Percentiles rank a stretch among this genome's conserved stretches.
Conservation (phyloP, 2,888 invertebrate genomes). For the Agonum fuliginosum region DNA sequence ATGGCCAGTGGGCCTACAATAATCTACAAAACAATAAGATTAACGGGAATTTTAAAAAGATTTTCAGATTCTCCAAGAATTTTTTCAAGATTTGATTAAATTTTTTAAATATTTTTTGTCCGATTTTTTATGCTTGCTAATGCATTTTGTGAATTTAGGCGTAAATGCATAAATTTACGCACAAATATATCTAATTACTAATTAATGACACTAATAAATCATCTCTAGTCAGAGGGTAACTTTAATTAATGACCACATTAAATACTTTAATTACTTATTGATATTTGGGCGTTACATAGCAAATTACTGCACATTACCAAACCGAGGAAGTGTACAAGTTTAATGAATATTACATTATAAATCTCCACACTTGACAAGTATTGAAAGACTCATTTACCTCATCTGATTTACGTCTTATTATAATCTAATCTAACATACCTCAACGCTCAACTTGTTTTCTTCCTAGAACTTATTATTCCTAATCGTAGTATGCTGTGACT, state of each 20-base stretch:
- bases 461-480: slow-evolving; percentile 12
- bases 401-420: not conserved
- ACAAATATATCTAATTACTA: not conserved
- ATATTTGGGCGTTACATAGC: not conserved
- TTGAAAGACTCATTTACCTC: not conserved
- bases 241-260: not conserved
- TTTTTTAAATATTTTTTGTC: too few species aligned
- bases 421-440: slow-evolving; percentile 3
- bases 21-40: too few species aligned
- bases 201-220: not conserved
- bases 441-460: not conserved
- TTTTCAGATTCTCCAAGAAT: too few species aligned
- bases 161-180: too few species aligned
- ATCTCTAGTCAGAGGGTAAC: not conserved
- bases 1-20: too few species aligned
- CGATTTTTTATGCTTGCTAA: too few species aligned
- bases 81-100: too few species aligned
- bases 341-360: slow-evolving; percentile 9
- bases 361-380: not conserved
- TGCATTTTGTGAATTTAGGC: too few species aligned
- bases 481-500: slow-evolving; percentile 8
- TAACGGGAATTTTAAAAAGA: too few species aligned
- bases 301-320: not conserved
- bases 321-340: not conserved
- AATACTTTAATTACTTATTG: not conserved